phyloP scores from a whole-genome alignment of 1,140 invertebrate species.

The Nasonia giraulti region DNA sequence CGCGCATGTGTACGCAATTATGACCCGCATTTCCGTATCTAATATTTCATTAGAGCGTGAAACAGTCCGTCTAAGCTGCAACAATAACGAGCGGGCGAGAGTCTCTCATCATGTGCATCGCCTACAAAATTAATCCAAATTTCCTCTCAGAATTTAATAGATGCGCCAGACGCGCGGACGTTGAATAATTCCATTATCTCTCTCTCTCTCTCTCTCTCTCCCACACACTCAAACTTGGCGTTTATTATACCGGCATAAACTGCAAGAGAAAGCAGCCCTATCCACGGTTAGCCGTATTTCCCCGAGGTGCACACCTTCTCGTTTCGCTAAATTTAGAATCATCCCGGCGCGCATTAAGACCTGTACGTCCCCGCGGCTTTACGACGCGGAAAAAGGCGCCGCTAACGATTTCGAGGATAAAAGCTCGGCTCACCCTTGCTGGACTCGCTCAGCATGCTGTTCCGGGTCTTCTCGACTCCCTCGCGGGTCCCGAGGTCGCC shows the following conservation, averaged over 20 bases:
- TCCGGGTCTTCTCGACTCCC: conserved; percentile 64
- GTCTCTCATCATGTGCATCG: not conserved
- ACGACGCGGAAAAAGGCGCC: too few relatives aligned
- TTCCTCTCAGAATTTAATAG: not conserved
- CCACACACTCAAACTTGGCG: not conserved
- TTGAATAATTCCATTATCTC: not conserved
- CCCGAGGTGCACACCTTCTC: not conserved
- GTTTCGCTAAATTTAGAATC: not conserved
- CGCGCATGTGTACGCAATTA: too few relatives aligned
- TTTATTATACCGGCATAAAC: too few relatives aligned
- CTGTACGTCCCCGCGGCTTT: too few relatives aligned
- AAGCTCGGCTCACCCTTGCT: conserved; percentile 61
- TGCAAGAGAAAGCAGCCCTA: too few relatives aligned
- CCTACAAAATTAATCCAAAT: not conserved
- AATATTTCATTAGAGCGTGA: too few relatives aligned
- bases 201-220: too few relatives aligned
- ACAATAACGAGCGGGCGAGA: not conserved
- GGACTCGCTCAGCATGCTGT: conserved; percentile 58
- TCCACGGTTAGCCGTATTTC: not conserved
- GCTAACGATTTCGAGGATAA: too few relatives aligned
- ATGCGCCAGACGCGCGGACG: not conserved
- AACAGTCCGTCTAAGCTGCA: too few relatives aligned
- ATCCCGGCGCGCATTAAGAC: not conserved
- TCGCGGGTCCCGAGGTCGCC: conserved; percentile 66
- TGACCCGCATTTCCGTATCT: too few relatives aligned